Evolutionary conservation across 2,888 invertebrate genomes (phyloP).

Genomic region (Conistra vaccinii): DNA sequence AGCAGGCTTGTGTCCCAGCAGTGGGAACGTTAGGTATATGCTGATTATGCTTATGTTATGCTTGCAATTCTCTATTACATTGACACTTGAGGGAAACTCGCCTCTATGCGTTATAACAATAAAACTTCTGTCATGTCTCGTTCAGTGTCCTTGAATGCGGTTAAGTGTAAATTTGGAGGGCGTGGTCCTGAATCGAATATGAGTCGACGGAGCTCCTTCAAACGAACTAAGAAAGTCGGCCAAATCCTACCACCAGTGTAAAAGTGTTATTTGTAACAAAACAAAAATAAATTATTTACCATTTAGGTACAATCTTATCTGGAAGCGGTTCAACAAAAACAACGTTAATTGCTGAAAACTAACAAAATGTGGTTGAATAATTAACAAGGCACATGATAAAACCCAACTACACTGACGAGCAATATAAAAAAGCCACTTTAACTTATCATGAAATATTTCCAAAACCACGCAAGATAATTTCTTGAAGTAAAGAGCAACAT

Average conservation of each 20-base stretch:
- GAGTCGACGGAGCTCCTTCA: background rate
- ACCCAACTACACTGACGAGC: no score
- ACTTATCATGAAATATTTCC: no score
- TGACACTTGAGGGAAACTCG: no score
- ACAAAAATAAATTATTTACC: background rate
- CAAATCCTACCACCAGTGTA: background rate
- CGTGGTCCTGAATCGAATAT: background rate
- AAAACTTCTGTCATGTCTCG: no score
- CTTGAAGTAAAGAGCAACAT: no score
- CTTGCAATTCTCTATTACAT: no score
- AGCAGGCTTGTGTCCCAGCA: background rate
- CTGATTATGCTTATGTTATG: background rate
- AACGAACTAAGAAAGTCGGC: background rate
- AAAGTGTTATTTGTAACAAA: background rate
- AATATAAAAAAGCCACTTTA: no score
- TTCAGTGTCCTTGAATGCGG: no score
- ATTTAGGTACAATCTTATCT: background rate
- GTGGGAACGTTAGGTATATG: background rate
- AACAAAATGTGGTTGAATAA: background rate
- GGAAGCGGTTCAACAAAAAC: background rate
- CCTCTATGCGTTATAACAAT: no score
- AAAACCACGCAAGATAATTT: no score
- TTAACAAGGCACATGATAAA: conserved; percentile 6
- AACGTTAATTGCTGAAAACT: no score
- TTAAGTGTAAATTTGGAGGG: background rate